These are phyloP conservation scores for Drosophila subpulchrella DNA, from an alignment of 1,140 invertebrate genomes.

Conservation along the genomic window DNA sequence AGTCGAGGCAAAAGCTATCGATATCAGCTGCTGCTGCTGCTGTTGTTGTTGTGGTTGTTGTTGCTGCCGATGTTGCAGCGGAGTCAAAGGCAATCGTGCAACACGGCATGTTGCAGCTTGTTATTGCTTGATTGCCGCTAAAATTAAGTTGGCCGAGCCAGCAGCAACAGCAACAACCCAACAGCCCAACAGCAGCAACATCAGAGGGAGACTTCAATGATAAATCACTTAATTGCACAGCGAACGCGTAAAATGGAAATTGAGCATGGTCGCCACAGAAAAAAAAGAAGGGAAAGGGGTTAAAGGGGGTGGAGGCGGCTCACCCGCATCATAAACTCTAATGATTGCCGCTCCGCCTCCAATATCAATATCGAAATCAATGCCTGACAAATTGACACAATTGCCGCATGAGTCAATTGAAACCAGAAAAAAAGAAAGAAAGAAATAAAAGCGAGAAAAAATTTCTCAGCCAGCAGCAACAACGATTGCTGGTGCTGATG, in stretches of 20 bases:
- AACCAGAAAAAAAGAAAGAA: slow-evolving; percentile 23
- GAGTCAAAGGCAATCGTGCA: slow-evolving; percentile 82
- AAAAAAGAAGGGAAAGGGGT: slow-evolving; percentile 4
- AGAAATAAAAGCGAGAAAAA: slow-evolving; percentile 12
- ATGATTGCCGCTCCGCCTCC: slow-evolving; percentile 60
- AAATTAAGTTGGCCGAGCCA: slow-evolving; percentile 80
- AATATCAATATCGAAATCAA: slow-evolving; percentile 71
- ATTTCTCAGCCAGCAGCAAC: slow-evolving; percentile 25
- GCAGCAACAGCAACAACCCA: slow-evolving; percentile 38
- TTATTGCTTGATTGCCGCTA: slow-evolving; percentile 83
- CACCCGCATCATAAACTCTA: slow-evolving; percentile 76
- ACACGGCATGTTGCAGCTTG: slow-evolving; percentile 82
- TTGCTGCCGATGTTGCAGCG: slow-evolving; percentile 48
- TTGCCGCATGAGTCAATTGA: slow-evolving; percentile 80
- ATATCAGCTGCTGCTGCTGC: slow-evolving; percentile 65
- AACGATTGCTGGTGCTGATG: slow-evolving; percentile 27
- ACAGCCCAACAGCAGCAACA: slow-evolving; percentile 36
- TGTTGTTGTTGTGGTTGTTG: slow-evolving; percentile 12
- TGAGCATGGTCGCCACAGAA: slow-evolving; percentile 57
- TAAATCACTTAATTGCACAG: slow-evolving; percentile 82
- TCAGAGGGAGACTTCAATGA: slow-evolving; percentile 73
- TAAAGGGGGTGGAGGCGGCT: slow-evolving; percentile 4
- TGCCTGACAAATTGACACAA: slow-evolving; percentile 80
- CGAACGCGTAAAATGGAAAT: slow-evolving; percentile 81
- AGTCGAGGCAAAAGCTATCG: slow-evolving; percentile 75